Conservation (phyloP, 2,113 vertebrate genomes). For the Labeo catla region DNA sequence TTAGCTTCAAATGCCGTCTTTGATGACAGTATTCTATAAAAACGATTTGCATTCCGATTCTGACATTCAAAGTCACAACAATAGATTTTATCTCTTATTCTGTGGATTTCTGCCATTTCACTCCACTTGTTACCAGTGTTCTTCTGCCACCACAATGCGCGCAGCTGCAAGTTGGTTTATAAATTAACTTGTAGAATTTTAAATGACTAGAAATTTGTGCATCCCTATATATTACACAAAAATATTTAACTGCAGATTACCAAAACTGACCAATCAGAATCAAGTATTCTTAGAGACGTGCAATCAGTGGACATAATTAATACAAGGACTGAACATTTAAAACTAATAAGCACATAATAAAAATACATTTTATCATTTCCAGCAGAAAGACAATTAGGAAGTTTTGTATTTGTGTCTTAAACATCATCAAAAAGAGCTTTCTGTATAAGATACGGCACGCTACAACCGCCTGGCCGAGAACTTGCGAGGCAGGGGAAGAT, state of each 20-base stretch:
- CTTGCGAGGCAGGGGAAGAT: background rate
- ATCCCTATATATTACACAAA: background rate
- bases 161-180: too few species aligned
- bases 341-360: background rate
- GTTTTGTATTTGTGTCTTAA: background rate
- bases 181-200: background rate
- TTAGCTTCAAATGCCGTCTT: too few species aligned
- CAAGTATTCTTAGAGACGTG: background rate
- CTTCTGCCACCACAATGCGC: too few species aligned
- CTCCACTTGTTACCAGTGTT: too few species aligned
- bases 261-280: background rate
- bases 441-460: slow-evolving; percentile 7
- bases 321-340: background rate
- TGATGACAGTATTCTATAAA: too few species aligned
- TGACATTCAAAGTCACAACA: too few species aligned
- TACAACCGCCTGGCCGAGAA: slow-evolving; percentile 15
- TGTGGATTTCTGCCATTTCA: too few species aligned
- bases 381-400: background rate
- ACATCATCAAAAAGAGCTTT: slow-evolving; percentile 33
- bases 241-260: background rate
- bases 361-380: background rate
- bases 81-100: too few species aligned
- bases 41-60: too few species aligned
- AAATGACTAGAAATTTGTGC: background rate
- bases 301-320: background rate